Evolutionary conservation across 1,140 invertebrate species (phyloP), one percentile per base, ranked within the genome.

Genomic region (Euura lappo): DNA sequence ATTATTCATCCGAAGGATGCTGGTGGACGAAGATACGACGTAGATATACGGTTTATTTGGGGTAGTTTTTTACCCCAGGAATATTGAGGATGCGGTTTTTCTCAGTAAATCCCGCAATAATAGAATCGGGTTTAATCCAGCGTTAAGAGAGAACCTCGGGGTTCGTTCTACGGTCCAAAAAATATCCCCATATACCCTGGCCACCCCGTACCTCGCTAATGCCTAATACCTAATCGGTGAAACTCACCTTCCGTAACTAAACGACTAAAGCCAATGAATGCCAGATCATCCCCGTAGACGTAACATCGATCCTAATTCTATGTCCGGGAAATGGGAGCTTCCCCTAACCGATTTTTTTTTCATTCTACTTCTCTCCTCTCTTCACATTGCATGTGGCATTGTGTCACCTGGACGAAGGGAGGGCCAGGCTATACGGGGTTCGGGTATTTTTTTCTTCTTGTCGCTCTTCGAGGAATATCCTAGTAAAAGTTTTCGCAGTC

Each of bases 401-500:
- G 28, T 28, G 28, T 28, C 28, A 28, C 28, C 28, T 28, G 28
- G 28, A 28, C 28, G 28, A 28, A 28, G 28, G 28, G 28, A 28
- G 28, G 1, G 28, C 28, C 28, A 28, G 28, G 1, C 28, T 28
- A 28, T 28, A 28, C 28, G 28, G 28, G 28, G 28, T 28, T 28
- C 28, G 28, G 28, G 28, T 28, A 28, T 28, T 28, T 28, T 28
- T 28, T 28, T 28, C 1, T 28, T 28, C 28, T 28, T 28, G 0
- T 28, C 28, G 28, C 28, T 28, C 28, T 28, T 28, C 28, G 28
- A 28, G 28, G 28, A 28, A 28, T 28, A 28, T 28, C 28, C 28
- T 28, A 28, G 28, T 60, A 60, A n/a, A 60, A 8, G 10, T 60
- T 60, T 60, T 60, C 70, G 73, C 82, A 28, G 80, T 87, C 80